Percentiles rank a stretch among this genome's conserved stretches.
Evolutionary conservation across 2,797 vertebrate species (phyloP).

Genomic region (Sciurus vulgaris): DNA sequence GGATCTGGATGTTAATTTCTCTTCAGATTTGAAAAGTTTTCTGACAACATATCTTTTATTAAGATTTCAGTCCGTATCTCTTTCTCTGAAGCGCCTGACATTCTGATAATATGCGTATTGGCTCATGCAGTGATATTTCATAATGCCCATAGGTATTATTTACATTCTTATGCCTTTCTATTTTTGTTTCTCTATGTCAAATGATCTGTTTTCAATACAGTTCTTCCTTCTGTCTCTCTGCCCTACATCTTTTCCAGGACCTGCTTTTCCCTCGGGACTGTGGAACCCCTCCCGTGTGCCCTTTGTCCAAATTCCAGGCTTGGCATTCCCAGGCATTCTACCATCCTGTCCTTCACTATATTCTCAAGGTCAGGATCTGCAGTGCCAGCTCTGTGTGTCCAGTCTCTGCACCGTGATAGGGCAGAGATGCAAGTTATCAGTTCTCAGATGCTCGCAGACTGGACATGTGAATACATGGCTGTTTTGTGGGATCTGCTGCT

Average conservation of each 20-base stretch:
- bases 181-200: not conserved
- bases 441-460: not conserved
- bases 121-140: not conserved
- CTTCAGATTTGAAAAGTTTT: not conserved
- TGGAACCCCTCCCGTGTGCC: fast-evolving
- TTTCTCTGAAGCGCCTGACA: not conserved
- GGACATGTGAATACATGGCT: not conserved
- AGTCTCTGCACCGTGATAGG: no score
- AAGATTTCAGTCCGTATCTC: not conserved
- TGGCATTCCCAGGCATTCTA: no score
- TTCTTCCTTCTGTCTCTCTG: not conserved
- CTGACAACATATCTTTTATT: not conserved
- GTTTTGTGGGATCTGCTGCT: fast-evolving
- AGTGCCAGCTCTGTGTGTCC: no score
- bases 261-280: not conserved
- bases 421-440: not conserved
- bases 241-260: not conserved
- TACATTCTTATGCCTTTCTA: not conserved
- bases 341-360: not conserved
- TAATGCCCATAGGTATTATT: not conserved
- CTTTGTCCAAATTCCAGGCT: not conserved
- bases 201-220: not conserved
- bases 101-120: not conserved
- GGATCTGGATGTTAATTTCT: not conserved
- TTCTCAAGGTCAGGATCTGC: not conserved